Base-by-base conservation (phyloP, 2,797 vertebrate species). In the Centroberyx gerrardi region DNA sequence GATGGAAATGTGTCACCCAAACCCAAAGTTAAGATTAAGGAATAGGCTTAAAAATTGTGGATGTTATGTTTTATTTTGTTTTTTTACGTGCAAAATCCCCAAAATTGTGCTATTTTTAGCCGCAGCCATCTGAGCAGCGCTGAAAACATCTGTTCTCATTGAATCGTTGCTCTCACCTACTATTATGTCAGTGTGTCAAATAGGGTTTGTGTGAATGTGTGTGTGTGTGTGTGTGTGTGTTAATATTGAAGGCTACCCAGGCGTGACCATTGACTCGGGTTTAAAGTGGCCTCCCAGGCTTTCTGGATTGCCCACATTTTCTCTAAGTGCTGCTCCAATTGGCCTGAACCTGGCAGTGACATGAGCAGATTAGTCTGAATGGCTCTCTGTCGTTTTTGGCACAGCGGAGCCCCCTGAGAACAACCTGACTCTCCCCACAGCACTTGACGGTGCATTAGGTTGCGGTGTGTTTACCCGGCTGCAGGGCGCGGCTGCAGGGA, bases 271-370 rank as follows among this genome's bases (percentile, higher is more conserved):
- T 87, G 86, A 87, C 79, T 82, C 75, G 59, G 36, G 72, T 82
- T 62, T 80, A 72, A 84, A 85, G 84, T 76, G 80, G 73, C 83
- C 74, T 85, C 74, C 49, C 74, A 68, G 76, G 86, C 80, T 61
- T 81, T 80, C 75, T 84, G 66, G 68, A 81, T 72, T 87, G 82
- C 73, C 80, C 81, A 78, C 79, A 80, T 88, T 88, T 83, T 74
- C 68, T 85, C 56, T 85, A 78, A 90, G 81, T 86, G 83, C 85
- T 72, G 82, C 80, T 84, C 59, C 82, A 82, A 80, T 83, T 84
- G 83, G 75, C 74, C 66, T 80, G 71, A 87, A 78, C 83, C 85
- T 76, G 81, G 84, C 74, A 71, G 72, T 68, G 79, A 84, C 78
- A 78, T 62, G 74, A 75, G 86, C 74, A 80, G 66, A 87, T 86